Conservation (phyloP, 2,113 vertebrate species). For the Copsychus sechellarum region DNA sequence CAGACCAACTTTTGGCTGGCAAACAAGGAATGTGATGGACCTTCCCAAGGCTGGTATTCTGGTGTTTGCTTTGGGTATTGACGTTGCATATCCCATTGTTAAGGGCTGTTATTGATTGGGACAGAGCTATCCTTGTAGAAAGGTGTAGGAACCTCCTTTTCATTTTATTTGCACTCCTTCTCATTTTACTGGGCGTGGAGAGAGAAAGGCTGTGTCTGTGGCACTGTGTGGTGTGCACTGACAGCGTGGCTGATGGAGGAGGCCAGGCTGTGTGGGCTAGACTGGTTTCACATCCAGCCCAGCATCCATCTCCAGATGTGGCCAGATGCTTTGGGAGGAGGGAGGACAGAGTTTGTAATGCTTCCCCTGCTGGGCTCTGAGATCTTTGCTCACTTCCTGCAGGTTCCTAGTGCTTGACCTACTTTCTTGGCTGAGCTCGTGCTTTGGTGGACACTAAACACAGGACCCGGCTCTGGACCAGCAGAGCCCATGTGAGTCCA, state of each 20-base stretch:
- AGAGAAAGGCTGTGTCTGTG: not conserved
- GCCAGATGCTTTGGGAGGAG: not conserved
- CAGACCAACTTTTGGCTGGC: not conserved
- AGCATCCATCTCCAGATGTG: not conserved
- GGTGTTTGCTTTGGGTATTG: not conserved
- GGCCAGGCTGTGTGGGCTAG: not conserved
- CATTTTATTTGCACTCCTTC: not conserved
- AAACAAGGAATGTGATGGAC: not conserved
- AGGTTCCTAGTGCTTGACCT: not conserved
- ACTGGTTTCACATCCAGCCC: not conserved
- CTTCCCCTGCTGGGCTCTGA: not conserved
- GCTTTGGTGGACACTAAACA: not conserved
- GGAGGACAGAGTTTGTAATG: not conserved
- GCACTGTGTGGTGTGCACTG: rapidly evolving
- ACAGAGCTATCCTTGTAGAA: not conserved
- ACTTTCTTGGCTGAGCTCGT: not conserved
- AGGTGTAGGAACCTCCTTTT: not conserved
- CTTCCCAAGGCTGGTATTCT: not conserved
- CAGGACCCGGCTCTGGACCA: rapidly evolving
- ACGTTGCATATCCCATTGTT: not conserved
- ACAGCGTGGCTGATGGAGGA: rapidly evolving
- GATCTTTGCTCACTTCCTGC: not conserved
- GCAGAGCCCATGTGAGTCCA: not conserved
- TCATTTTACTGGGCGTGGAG: not conserved
- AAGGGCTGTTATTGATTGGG: not conserved